Evolutionary conservation across 2,888 invertebrate genomes (phyloP), one percentile per base, ranked within the genome.

Genomic region (Oscheius sp.): DNA sequence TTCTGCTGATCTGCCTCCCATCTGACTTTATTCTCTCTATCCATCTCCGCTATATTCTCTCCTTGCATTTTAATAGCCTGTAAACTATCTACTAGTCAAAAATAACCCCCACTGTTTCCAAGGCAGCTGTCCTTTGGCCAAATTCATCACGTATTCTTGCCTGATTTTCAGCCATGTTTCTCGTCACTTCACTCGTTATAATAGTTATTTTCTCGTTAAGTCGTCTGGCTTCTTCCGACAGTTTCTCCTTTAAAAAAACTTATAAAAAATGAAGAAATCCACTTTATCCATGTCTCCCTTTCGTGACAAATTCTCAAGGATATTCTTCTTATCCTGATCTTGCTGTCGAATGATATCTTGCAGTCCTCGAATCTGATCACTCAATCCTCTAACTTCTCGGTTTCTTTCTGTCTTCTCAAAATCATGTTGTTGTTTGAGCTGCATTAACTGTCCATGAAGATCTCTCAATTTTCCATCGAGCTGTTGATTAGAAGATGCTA

Each of bases 121-220:
- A 30, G 12, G 69, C 70, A 0, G 61, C 20, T 41, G 72, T 72
- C 41, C 73, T 68, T 1, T 70, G 68, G 9, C 66, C 61, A 50
- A 81, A 67, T 17, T 85, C 85, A 30, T 82, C 84, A 9, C 80
- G 76, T 17, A 84, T 62, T 50, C 71, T 75, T 28, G 77, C 73
- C 32, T 82, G 80, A 22, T 68, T 67, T 20, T 82, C 83, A 6
- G 70, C 74, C 73, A 83, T 74, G 50, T 75, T 78, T 26, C 68
- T 72, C 8, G 80, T 80, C 14, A 85, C 80, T 67, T 85, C 84
- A 6, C 71, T 71, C 1, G 84, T 82, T 32, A 83, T 81, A 26
- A 80, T 61, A 36, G 79, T 77, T 8, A 85, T 81, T 33, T 77
- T 81, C 26, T 85, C 84, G 51, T 84, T 82, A 9, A 85, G 65